Evolutionary conservation across 2,113 vertebrate species (phyloP), one percentile per base, ranked within the genome.

Genomic region (Myiagra hebetior): DNA sequence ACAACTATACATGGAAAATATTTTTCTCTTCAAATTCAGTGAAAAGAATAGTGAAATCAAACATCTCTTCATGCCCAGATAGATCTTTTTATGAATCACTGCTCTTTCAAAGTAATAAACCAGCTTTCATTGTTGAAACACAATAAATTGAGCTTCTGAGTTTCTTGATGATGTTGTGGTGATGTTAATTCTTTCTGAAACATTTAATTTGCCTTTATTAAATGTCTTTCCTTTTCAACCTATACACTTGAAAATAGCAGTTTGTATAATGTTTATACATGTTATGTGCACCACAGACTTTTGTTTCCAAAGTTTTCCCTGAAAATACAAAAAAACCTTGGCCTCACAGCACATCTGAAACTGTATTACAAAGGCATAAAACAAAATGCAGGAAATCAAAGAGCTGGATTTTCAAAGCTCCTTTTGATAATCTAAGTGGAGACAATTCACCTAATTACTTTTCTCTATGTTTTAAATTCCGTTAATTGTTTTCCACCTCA

Each of bases 391-490:
- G 35, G 35, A 89, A 92, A 97, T 63, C 55, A 91, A 91, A 92
- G 64, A 63, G 7, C 9, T 87, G 59, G 22, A 37, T 84, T 84
- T 91, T 91, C 87, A 89, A 89, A 89, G 72, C 19, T 83, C 5
- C 26, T 92, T 92, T 94, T 91, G 49, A 80, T 93, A 77, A 85
- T 74, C 39, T 84, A 74, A 93, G 68, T 78, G 76, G 59, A 90
- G 82, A 63, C 59, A 57, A 83, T 90, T 81, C 50, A 77, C 33
- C 16, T 73, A 74, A 86, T 91, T 95, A 60, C n/a, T 79, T 83
- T 76, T 46, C 30, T 52, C 22, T 7, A 0, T 77, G 26, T 86
- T 95, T 89, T 81, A 81, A 88, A 84, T 70, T 63, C 23, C 77
- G 22, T 50, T 87, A 92, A 89, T 89, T 86, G 16, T 74, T 94